phyloP scores from a whole-genome alignment of 2,113 vertebrate genomes.

The Malurus elegans region DNA sequence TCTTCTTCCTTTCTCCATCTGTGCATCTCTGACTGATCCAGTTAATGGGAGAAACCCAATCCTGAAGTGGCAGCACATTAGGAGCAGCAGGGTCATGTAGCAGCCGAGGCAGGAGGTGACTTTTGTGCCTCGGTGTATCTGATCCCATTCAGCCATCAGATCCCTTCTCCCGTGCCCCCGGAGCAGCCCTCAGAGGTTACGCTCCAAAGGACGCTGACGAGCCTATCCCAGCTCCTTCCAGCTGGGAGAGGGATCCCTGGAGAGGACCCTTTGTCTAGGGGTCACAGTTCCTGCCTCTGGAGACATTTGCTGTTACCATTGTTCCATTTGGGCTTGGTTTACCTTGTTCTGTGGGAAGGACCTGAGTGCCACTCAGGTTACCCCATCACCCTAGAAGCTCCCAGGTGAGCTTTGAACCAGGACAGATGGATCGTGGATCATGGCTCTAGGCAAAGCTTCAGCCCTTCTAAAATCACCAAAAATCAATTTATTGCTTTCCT shows the following conservation, averaged over 20 bases:
- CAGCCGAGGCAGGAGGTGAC: neutral
- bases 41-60: neutral
- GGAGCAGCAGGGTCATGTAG: neutral
- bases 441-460: neutral
- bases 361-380: neutral
- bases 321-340: neutral
- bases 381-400: accelerated
- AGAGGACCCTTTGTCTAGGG: neutral
- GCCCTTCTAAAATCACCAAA: neutral
- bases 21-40: neutral
- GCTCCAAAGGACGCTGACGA: accelerated
- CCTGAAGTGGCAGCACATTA: neutral
- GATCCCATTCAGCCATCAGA: neutral
- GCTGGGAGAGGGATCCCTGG: neutral
- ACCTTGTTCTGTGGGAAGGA: neutral
- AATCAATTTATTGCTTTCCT: neutral
- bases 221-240: neutral
- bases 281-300: neutral
- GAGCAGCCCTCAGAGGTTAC: accelerated
- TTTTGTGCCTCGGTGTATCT: neutral
- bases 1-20: neutral
- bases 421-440: neutral
- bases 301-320: neutral
- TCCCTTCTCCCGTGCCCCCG: neutral
- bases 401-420: neutral